Evolutionary conservation across 2,797 vertebrate species (phyloP), one percentile per base, ranked within the genome.

Genomic region (Cirrhinus mrigala): DNA sequence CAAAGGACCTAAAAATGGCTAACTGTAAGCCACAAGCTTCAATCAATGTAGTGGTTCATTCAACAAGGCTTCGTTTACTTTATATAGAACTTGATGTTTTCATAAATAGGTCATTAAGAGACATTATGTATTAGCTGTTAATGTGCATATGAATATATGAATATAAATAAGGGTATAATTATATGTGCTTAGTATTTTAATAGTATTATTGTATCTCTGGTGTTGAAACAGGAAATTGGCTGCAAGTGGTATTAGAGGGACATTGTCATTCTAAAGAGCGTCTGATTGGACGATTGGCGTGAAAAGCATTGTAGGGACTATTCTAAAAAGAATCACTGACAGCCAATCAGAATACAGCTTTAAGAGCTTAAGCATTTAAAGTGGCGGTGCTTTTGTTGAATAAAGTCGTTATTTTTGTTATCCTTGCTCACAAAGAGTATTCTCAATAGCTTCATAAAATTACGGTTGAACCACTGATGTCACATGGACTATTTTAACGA

Each of bases 21-120:
- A 75, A 83, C 81, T 83, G 46, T 48, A 64, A 75, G 33, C 60
- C 29, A 76, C 48, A 75, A 44, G 46, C 52, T 29, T 78, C 64
- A 54, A 54, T 77, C 73, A 76, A 3, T 27, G 5, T 15, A 52
- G 33, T 12, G 33, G 12, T 69, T 22, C n/a, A 56, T 54, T 76
- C 22, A 54, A 29, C 18, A 77, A 10, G 4, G 22, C 29, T 66
- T 24, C 22, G 6, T 52, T 83, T 11, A 22, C 29, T 56, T 68
- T 68, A 52, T 22, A 68, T 56, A 54, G 2, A 22, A 15, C 3
- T 56, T 64, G 4, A 20, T 5, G 3, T 11, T 37, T 73, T 62
- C 6, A 24, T 48, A 27, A 27, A 74, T 8, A 40, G 9, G 24
- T 9, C 24, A 56, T n/a, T 54, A 3, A 58, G 7, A 12, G 6